Percentiles rank a stretch among this genome's conserved stretches.
Evolutionary conservation across 2,797 vertebrate species (phyloP).

Genomic region (Mallotus villosus): DNA sequence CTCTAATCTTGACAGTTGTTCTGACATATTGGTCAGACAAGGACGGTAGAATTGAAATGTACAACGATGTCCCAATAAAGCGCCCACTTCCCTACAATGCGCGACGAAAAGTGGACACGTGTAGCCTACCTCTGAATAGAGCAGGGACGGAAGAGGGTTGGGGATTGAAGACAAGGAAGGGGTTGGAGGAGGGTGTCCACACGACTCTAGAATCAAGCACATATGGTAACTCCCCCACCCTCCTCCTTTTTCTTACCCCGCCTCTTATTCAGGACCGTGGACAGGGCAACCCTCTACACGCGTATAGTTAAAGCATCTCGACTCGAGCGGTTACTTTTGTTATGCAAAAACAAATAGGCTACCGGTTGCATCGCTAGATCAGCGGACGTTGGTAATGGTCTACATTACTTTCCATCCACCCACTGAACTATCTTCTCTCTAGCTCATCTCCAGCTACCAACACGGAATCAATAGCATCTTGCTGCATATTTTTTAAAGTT

Average conservation of each 20-base stretch:
- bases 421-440: conserved; percentile 9
- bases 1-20: conserved; percentile 44
- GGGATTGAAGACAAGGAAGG: conserved; percentile 7
- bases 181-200: conserved; percentile 16
- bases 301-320: conserved; percentile 23
- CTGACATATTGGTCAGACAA: conserved; percentile 57
- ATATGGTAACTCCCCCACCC: conserved; percentile 53
- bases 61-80: conserved; percentile 58
- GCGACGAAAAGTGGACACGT: conserved; percentile 70
- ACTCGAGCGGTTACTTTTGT: conserved; percentile 45
- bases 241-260: no score
- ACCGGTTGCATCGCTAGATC: conserved; percentile 53
- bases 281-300: conserved; percentile 65
- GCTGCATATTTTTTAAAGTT: conserved; percentile 57
- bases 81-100: conserved; percentile 62
- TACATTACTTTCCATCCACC: conserved; percentile 22
- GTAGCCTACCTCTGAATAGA: conserved; percentile 52
- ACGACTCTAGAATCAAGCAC: conserved; percentile 23
- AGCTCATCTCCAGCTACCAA: conserved; percentile 33
- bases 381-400: conserved; percentile 61
- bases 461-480: conserved; percentile 56
- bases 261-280: conserved; percentile 78
- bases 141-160: conserved; percentile 11
- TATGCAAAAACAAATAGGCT: conserved; percentile 53
- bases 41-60: conserved; percentile 52